Conservation (phyloP, 2,888 invertebrate genomes). For the Callosobruchus maculatus region DNA sequence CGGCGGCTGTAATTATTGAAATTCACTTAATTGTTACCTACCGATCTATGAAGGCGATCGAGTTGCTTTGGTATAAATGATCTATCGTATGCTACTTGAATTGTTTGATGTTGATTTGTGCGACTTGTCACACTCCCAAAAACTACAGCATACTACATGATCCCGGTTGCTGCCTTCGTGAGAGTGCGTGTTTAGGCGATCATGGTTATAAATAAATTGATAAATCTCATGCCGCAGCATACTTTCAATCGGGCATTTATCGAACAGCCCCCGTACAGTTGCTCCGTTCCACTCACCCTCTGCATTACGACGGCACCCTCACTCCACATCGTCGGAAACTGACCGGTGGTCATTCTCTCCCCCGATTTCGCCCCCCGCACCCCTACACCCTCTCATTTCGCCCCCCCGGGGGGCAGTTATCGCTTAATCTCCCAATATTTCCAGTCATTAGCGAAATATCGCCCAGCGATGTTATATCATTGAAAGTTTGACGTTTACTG, state of each 20-base stretch:
- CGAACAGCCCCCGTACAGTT: not conserved
- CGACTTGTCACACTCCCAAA: too few relatives aligned
- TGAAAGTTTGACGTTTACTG: slow-evolving; percentile 34
- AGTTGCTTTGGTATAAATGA: too few relatives aligned
- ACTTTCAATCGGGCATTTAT: not conserved
- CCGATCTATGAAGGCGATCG: too few relatives aligned
- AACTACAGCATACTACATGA: too few relatives aligned
- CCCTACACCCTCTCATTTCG: not conserved
- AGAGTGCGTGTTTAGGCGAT: too few relatives aligned
- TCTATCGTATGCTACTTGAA: too few relatives aligned
- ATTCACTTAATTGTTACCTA: too few relatives aligned
- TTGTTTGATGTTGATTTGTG: too few relatives aligned
- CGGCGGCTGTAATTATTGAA: too few relatives aligned
- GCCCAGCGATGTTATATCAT: slow-evolving; percentile 18
- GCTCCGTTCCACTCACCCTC: not conserved
- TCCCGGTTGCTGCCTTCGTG: too few relatives aligned
- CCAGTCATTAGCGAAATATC: slow-evolving; percentile 1
- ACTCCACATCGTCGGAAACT: slow-evolving; percentile 33
- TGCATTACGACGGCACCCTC: not conserved
- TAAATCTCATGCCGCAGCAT: too few relatives aligned
- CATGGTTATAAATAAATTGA: too few relatives aligned
- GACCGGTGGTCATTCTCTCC: slow-evolving; percentile 45
- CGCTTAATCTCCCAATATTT: slow-evolving; percentile 44
- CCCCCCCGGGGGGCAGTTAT: slow-evolving; percentile 31
- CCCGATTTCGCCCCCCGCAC: slow-evolving; percentile 37